Conservation (phyloP, 2,113 vertebrate genomes). For the Euleptes europaea region DNA sequence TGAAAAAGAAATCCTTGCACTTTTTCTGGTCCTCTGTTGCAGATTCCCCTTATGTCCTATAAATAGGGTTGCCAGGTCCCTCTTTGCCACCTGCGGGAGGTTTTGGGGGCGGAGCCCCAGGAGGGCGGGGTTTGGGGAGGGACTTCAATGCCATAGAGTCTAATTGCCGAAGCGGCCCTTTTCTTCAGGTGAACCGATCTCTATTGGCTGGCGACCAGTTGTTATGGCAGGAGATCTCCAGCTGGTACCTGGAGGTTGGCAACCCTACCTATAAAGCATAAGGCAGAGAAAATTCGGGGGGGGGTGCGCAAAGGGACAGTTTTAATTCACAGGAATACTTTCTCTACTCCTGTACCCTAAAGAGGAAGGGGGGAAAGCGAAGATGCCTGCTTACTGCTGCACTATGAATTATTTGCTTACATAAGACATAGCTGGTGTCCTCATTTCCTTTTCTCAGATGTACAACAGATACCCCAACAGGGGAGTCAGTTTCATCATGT, state of each 20-base stretch:
- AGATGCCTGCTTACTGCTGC: too few species aligned
- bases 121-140: too few species aligned
- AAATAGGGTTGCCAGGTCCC: too few species aligned
- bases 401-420: not conserved
- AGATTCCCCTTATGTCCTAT: not conserved
- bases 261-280: not conserved
- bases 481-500: not conserved
- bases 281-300: not conserved
- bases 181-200: too few species aligned
- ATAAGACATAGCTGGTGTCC: not conserved
- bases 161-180: too few species aligned
- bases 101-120: too few species aligned
- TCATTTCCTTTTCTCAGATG: not conserved
- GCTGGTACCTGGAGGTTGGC: too few species aligned
- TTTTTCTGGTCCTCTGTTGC: not conserved
- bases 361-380: not conserved
- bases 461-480: not conserved
- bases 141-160: too few species aligned
- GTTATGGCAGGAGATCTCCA: too few species aligned
- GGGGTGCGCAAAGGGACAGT: not conserved
- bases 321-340: not conserved
- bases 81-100: too few species aligned
- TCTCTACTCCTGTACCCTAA: not conserved
- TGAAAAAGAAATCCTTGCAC: not conserved
- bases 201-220: too few species aligned